Evolutionary conservation across 2,113 vertebrate genomes (phyloP), one percentile per base, ranked within the genome.

Genomic region (Melanotaenia duboulayi): DNA sequence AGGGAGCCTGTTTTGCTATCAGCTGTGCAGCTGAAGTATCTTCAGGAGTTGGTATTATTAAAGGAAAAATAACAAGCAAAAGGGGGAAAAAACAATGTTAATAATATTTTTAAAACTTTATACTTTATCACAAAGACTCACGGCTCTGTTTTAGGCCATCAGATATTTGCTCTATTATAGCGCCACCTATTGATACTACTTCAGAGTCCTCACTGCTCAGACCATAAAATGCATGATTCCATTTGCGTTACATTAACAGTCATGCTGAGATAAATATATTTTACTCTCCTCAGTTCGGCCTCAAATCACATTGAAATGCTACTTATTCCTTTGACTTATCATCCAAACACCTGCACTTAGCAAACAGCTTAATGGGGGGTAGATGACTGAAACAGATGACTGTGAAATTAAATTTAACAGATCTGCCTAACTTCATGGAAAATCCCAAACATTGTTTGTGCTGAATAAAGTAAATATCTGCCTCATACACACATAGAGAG

Each of bases 131-230:
- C 20, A 50, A 54, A 3, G 62, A 25, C 28, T 54, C 50, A 37
- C 37, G 22, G 20, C 56, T 61, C 19, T 58, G 46, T 66, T 58
- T 61, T 12, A 12, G 60, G 70, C 20, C 51, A 51, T 62, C 50
- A 16, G 40, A n/a, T 66, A 79, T 83, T 82, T 56, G 83, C 73
- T 91, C 88, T 87, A 82, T 88, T 89, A 82, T 87, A 92, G 93
- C 92, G 81, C 94, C 92, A 87, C 90, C 92, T 94, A 92, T 84
- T 92, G 93, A 91, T 87, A 19, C 65, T 46, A 13, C 32, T 60
- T 48, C 16, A 40, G 24, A 28, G 58, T 50, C 25, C 39, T 32
- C 28, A 44, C 62, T 25, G 8, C 10, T 51, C 32, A 12, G 35
- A 42, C 23, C 51, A 72, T 32, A n/a, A 58, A 63, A 60, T 1